Percentiles rank a stretch among this genome's conserved stretches.
Conservation (phyloP, 2,888 invertebrate genomes). For the Drosophila suboccidentalis region DNA sequence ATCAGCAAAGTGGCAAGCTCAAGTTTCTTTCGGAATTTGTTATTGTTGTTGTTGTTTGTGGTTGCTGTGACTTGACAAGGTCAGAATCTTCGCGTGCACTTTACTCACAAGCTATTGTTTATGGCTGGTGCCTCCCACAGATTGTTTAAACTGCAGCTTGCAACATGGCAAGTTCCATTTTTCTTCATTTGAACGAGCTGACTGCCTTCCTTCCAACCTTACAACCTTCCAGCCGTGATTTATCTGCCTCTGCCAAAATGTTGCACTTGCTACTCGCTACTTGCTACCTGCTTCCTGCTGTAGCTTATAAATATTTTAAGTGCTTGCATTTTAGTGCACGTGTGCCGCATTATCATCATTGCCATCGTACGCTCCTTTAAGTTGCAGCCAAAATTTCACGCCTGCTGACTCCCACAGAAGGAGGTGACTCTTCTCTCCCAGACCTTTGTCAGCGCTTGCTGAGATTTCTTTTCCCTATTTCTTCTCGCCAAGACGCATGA, state of each 20-base stretch:
- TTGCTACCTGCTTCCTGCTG: conserved; percentile 29
- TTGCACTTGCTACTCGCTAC: conserved; percentile 35
- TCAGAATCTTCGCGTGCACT: conserved; percentile 26
- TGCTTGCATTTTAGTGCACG: conserved; percentile 79
- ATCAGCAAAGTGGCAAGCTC: conserved; percentile 62
- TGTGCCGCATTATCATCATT: conserved; percentile 77
- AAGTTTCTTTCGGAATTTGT: conserved; percentile 25
- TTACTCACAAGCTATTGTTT: conserved; percentile 50
- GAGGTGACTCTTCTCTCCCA: background rate
- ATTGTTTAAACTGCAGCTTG: conserved; percentile 44
- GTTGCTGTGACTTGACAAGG: conserved; percentile 49
- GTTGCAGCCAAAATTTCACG: conserved; percentile 59
- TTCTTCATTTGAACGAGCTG: conserved; percentile 68
- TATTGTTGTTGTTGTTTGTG: conserved; percentile 2
- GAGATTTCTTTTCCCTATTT: conserved; percentile 43
- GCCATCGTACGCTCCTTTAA: conserved; percentile 47
- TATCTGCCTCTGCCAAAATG: conserved; percentile 66
- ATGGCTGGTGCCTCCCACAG: conserved; percentile 43
- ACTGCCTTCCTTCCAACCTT: conserved; percentile 20
- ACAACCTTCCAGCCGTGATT: conserved; percentile 61
- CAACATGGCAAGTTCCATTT: conserved; percentile 58
- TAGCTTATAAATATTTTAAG: conserved; percentile 80
- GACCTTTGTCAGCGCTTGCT: conserved; percentile 48
- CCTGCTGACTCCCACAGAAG: conserved; percentile 6
- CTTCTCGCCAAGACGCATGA: conserved; percentile 32